phyloP scores from a whole-genome alignment of 2,888 invertebrate species.

The Diaprepes abbreviatus region DNA sequence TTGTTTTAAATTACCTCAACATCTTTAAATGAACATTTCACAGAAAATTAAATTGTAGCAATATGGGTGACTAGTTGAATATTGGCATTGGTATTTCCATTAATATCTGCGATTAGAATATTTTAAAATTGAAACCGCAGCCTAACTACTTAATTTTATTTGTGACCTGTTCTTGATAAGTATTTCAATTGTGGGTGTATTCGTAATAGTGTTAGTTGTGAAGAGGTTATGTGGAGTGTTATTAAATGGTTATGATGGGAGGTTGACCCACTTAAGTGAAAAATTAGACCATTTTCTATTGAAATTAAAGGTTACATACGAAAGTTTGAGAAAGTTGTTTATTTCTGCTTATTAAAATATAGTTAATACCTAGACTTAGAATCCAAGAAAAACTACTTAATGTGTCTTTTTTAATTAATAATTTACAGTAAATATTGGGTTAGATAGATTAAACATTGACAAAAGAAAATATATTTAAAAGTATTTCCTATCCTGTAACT shows the following conservation, averaged over 20 bases:
- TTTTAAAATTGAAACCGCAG: slow-evolving; percentile 10
- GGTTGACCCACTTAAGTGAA: neutral
- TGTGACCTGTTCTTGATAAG: slow-evolving; percentile 17
- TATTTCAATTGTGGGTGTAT: slow-evolving; percentile 2
- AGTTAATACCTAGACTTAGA: too few species aligned
- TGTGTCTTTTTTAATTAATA: too few species aligned
- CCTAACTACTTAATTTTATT: slow-evolving; percentile 2
- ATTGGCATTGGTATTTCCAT: slow-evolving; percentile 14
- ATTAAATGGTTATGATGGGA: neutral
- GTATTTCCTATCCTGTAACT: too few species aligned
- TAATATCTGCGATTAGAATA: slow-evolving; percentile 14
- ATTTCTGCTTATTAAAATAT: too few species aligned
- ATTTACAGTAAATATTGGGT: too few species aligned
- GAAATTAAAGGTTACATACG: too few species aligned
- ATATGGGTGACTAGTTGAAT: neutral
- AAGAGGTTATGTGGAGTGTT: slow-evolving; percentile 4
- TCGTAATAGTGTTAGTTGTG: neutral
- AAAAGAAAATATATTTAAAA: too few species aligned
- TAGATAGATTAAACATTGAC: too few species aligned
- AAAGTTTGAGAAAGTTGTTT: too few species aligned
- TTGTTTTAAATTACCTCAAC: neutral
- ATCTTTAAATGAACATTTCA: neutral
- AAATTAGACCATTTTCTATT: neutral
- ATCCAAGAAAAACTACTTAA: too few species aligned
- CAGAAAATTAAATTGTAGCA: neutral